Evolutionary conservation across 2,113 vertebrate genomes (phyloP), one percentile per base, ranked within the genome.

Genomic region (Scomber scombrus): DNA sequence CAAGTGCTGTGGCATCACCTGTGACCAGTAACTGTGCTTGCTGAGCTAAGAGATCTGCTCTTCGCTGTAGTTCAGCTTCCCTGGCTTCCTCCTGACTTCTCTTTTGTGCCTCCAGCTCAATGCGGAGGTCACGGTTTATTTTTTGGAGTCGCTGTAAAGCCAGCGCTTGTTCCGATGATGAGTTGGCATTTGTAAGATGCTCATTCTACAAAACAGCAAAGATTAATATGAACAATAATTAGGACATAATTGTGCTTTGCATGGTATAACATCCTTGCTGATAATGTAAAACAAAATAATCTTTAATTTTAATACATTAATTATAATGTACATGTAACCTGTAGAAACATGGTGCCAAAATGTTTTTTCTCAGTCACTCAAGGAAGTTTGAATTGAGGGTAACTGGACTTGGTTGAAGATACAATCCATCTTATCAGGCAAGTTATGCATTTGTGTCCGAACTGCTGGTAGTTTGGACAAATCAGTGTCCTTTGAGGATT

Each of bases 51-150:
- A 97, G 95, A 89, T 97, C 97, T 0, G 94, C 96, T 89, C 97
- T 95, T 0, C 96, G 95, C 75, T 95, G 94, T 45, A 96, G 88
- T 81, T 97, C 97, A 4, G 94, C 92, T 3, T 97, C 97, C 89
- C 95, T 95, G 73, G 96, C 95, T 89, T 97, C 96, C 47, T 96
- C 95, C 3, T 97, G 96, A 89, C 91, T 96, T 57, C 83, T 95
- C 82, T 94, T 96, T 64, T 96, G 95, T 63, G 93, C 93, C 91
- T 97, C 96, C 83, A 98, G 90, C 89, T 98, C 96, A 1, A 61
- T 91, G 80, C 94, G 95, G 75, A 97, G 96, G 29, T 97, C 96
- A 72, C 94, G 95, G 87, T 97, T 98, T 79, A 96, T 94, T 94
- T 95, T 96, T 88, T 96, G 96, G 84, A 97, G 95, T 80, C 72